phyloP scores from a whole-genome alignment of 2,113 vertebrate genomes.

The Nibea coibor region DNA sequence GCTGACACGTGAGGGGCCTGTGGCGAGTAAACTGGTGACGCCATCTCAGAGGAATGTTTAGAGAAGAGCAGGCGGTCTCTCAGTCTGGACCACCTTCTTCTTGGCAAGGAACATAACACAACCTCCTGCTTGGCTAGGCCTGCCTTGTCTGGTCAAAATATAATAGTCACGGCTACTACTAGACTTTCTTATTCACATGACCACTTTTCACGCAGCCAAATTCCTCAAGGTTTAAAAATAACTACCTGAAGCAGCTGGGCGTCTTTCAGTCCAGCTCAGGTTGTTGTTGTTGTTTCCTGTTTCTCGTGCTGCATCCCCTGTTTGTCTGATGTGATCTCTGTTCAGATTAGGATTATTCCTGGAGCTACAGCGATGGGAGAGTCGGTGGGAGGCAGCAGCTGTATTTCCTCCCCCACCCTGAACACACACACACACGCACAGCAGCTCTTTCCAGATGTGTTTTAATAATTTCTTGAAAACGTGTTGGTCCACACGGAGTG shows the following conservation, averaged over 20 bases:
- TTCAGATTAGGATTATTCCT: conserved; percentile 23
- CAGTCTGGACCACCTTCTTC: conserved; percentile 15
- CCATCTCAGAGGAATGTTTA: conserved; percentile 60
- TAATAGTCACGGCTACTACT: not conserved
- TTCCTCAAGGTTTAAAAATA: not conserved
- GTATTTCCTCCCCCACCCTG: not conserved
- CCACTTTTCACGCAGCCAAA: not conserved
- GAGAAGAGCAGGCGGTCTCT: conserved; percentile 32
- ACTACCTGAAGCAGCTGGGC: not conserved
- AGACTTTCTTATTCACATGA: not conserved
- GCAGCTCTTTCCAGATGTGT: conserved; percentile 47
- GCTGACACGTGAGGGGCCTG: conserved; percentile 49
- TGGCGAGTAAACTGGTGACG: conserved; percentile 37
- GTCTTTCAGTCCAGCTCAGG: not conserved
- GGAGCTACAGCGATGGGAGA: not conserved
- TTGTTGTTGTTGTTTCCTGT: not conserved
- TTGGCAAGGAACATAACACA: conserved; percentile 14
- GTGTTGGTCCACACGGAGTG: not conserved
- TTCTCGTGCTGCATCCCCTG: conserved; percentile 15
- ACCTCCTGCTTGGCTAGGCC: not conserved
- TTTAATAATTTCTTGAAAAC: conserved; percentile 25
- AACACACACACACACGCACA: not conserved
- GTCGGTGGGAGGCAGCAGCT: not conserved
- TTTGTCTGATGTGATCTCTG: conserved; percentile 2
- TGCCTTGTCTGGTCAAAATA: not conserved